phyloP scores from a whole-genome alignment of 2,888 invertebrate species.

The Drosophila niveifrons region DNA sequence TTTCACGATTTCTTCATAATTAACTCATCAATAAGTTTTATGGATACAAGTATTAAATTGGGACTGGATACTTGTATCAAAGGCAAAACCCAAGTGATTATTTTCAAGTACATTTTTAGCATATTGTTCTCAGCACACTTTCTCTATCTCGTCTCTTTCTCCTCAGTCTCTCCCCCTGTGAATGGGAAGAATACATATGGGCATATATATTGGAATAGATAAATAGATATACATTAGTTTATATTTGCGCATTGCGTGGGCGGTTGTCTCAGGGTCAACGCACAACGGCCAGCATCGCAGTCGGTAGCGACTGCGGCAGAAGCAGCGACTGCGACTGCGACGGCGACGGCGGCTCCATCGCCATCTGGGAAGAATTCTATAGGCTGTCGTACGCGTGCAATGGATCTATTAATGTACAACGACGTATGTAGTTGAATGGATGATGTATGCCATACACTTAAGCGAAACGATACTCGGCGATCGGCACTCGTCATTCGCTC shows the following conservation, averaged over 20 bases:
- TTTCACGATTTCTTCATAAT: constrained; percentile 3
- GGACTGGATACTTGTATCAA: constrained; percentile 27
- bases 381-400: constrained; percentile 48
- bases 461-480: constrained; percentile 66
- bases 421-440: constrained; percentile 59
- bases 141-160: constrained; percentile 4
- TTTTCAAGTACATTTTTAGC: constrained; percentile 42
- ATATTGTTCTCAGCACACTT: constrained; percentile 41
- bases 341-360: constrained; percentile 15
- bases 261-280: constrained; percentile 79
- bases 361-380: constrained; percentile 59
- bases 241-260: constrained; percentile 76
- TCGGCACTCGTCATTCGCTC: constrained; percentile 11
- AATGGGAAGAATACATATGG: background rate
- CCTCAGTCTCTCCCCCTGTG: constrained; percentile 1
- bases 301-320: constrained; percentile 9
- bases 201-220: constrained; percentile 14
- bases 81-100: constrained; percentile 40
- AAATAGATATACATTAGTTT: constrained; percentile 61
- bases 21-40: constrained; percentile 9
- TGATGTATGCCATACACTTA: constrained; percentile 76
- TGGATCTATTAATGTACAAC: constrained; percentile 52
- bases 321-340: background rate
- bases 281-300: constrained; percentile 54
- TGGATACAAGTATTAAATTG: constrained; percentile 20